Evolutionary conservation across 2,888 invertebrate species (phyloP), one percentile per base, ranked within the genome.

Genomic region (Itoplectis maculator): DNA sequence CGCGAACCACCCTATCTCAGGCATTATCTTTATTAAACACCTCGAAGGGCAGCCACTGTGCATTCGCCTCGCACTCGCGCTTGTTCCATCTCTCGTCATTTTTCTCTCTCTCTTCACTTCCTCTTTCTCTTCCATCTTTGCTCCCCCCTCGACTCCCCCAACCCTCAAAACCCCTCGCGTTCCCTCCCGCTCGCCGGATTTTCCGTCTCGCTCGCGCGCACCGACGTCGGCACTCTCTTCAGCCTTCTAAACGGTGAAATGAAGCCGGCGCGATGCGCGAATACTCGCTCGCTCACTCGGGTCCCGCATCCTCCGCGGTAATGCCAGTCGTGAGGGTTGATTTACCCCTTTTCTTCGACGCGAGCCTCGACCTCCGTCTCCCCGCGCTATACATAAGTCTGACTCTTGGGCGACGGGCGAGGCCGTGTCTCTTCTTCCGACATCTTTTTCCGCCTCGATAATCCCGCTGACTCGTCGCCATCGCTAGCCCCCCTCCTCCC

Each of bases 11-110:
- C 89, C 91, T 89, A 91, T 90, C 90, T 89, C 88, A 88, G 88
- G 91, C 91, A 92, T 92, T 92, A 92, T 92, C 91, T 91, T 91
- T 92, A 92, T 92, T 92, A 92, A 92, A 91, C 91, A 92, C 91
- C 91, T 92, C 90, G 86, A 85, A 87, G 88, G 86, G 86, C 85
- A 81, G 86, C 84, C 83, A 78, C 86, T 84, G 76, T 83, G 61
- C 69, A 59, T 80, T 81, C 74, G 82, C 82, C 81, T 82, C 85
- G 82, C 63, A 42, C 66, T 3, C 29, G 8, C 70, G 20, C 42
- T 65, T 23, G 18, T 40, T 54, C 54, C 20, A 42, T 72, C 56
- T 42, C 37, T 35, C 13, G 45, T 65, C 5, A 45, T 65, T 45
- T 37, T 56, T 72, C 47, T 15, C 70, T 37, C 65, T 35, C 63